Evolutionary conservation across 2,888 invertebrate genomes (phyloP).

Genomic region (Aricia artaxerxes): DNA sequence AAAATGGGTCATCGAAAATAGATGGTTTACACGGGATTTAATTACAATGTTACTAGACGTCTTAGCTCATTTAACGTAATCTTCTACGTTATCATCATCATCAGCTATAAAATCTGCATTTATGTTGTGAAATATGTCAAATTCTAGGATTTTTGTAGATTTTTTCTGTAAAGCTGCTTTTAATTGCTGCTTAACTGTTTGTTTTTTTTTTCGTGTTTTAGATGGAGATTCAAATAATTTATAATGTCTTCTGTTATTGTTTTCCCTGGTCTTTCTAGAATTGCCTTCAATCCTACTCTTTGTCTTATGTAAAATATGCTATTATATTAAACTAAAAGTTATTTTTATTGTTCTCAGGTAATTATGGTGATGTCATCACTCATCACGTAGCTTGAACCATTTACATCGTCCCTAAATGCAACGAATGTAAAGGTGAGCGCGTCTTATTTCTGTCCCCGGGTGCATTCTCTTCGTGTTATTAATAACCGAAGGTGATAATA

Average conservation of each 20-base stretch:
- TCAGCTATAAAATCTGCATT: not conserved
- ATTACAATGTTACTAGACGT: conserved; percentile 59
- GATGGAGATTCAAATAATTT: too few relatives aligned
- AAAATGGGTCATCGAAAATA: conserved; percentile 73
- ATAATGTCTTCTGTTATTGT: too few relatives aligned
- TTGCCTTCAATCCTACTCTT: not conserved
- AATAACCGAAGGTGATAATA: conserved; percentile 74
- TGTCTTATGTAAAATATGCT: not conserved
- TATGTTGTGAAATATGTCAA: not conserved
- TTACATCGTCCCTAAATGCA: conserved; percentile 46
- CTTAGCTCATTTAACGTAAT: conserved; percentile 34
- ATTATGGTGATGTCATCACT: not conserved
- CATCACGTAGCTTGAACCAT: not conserved
- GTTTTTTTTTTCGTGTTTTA: not conserved
- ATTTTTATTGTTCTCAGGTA: conserved; percentile 21
- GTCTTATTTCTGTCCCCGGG: conserved; percentile 65
- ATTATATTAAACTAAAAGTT: conserved; percentile 2
- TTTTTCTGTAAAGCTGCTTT: not conserved
- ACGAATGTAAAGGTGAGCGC: conserved; percentile 42
- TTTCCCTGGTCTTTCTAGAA: not conserved
- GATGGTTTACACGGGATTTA: conserved; percentile 68
- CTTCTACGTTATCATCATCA: not conserved
- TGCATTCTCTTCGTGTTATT: conserved; percentile 64
- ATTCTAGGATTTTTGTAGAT: not conserved
- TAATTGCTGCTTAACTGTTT: not conserved